phyloP scores from a whole-genome alignment of 2,113 vertebrate species.

The Pelvicachromis taeniatus region DNA sequence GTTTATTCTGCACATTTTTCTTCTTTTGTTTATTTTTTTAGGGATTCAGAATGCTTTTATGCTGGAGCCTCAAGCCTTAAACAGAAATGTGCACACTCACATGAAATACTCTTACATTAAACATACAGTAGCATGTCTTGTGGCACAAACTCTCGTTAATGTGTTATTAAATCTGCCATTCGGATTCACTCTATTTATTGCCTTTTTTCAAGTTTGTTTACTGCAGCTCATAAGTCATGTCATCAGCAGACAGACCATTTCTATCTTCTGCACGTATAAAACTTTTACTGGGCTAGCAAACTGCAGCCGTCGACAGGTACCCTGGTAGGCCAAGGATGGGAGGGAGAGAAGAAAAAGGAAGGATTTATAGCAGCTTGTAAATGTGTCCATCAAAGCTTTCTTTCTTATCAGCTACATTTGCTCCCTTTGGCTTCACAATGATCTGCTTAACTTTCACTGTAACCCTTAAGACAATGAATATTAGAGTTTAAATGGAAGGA shows the following conservation, averaged over 20 bases:
- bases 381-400: slow-evolving; percentile 56
- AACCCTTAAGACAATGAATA: neutral
- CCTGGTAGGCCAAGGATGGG: neutral
- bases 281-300: slow-evolving; percentile 73
- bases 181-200: slow-evolving; percentile 60
- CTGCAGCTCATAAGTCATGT: slow-evolving; percentile 58
- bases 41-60: neutral
- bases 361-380: slow-evolving; percentile 63
- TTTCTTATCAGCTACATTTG: slow-evolving; percentile 30
- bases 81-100: neutral
- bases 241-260: slow-evolving; percentile 58
- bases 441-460: neutral
- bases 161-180: slow-evolving; percentile 45
- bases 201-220: slow-evolving; percentile 68
- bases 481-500: slow-evolving; percentile 4
- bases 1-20: neutral
- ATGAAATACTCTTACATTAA: neutral
- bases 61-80: neutral
- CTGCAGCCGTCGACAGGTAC: slow-evolving; percentile 42
- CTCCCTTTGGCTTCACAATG: neutral
- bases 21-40: neutral
- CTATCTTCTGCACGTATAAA: slow-evolving; percentile 64
- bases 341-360: slow-evolving; percentile 22
- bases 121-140: neutral
- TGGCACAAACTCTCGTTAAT: slow-evolving; percentile 36